phyloP scores from a whole-genome alignment of 2,888 invertebrate genomes.

The Pristionchus exspectatus region DNA sequence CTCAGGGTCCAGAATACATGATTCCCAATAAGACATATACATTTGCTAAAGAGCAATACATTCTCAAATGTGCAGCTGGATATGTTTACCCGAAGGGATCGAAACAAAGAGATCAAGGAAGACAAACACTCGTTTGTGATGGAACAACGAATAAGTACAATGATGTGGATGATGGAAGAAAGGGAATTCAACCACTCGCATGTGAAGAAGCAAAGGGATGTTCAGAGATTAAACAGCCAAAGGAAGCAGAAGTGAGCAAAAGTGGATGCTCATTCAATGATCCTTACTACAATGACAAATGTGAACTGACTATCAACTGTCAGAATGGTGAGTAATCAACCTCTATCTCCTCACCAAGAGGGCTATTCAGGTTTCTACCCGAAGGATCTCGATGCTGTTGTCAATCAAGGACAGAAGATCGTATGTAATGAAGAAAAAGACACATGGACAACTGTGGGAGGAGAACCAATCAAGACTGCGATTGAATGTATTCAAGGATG shows the following conservation, averaged over 20 bases:
- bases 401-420: slow-evolving; percentile 37
- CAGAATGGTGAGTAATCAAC: slow-evolving; percentile 25
- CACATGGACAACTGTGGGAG: neutral
- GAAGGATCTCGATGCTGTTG: neutral
- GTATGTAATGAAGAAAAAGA: slow-evolving; percentile 33
- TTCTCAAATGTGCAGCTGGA: slow-evolving; percentile 38
- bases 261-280: slow-evolving; percentile 49
- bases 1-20: slow-evolving; percentile 1
- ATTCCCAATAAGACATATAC: neutral
- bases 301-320: slow-evolving; percentile 44
- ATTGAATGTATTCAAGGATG: slow-evolving; percentile 45
- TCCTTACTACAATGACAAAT: slow-evolving; percentile 53
- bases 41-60: neutral
- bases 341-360: neutral
- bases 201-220: slow-evolving; percentile 54
- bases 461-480: neutral
- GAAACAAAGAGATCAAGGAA: slow-evolving; percentile 25
- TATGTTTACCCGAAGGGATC: slow-evolving; percentile 50
- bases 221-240: slow-evolving; percentile 23
- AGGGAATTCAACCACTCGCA: slow-evolving; percentile 5
- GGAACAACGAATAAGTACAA: slow-evolving; percentile 51
- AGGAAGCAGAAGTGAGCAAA: neutral
- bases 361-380: slow-evolving; percentile 34
- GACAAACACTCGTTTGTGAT: slow-evolving; percentile 48
- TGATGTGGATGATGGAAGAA: neutral